Conservation (phyloP, 2,888 invertebrate genomes). For the Chymomyza procnemis region DNA sequence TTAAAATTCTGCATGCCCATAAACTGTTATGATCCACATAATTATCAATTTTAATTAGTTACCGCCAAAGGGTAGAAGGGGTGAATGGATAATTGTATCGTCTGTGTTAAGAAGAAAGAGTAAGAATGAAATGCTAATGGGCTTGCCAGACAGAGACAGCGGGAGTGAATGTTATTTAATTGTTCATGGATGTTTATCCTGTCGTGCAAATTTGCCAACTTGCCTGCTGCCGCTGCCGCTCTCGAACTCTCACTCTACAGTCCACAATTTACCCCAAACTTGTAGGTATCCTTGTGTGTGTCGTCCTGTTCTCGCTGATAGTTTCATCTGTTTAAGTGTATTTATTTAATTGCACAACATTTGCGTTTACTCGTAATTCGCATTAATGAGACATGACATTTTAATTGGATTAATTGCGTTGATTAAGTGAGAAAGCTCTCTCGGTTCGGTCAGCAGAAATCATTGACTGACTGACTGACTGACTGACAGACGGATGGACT, state of each 20-base stretch:
- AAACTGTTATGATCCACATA: conserved; percentile 28
- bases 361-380: conserved; percentile 51
- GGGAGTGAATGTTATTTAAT: conserved; percentile 49
- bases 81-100: conserved; percentile 51
- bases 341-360: conserved; percentile 68
- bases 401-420: conserved; percentile 70
- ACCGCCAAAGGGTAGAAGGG: conserved; percentile 26
- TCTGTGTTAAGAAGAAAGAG: conserved; percentile 59
- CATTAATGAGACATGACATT: conserved; percentile 70
- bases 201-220: conserved; percentile 40
- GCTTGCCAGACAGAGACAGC: not conserved
- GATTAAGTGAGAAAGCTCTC: conserved; percentile 52
- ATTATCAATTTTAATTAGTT: conserved; percentile 64
- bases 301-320: conserved; percentile 1
- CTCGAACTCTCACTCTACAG: not conserved
- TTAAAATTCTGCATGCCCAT: not conserved
- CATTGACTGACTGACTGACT: conserved; percentile 6
- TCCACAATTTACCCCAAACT: not conserved
- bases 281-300: not conserved
- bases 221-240: not conserved
- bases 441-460: conserved; percentile 32
- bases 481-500: not conserved
- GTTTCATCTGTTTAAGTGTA: conserved; percentile 55
- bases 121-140: not conserved
- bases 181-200: conserved; percentile 58